Evolutionary conservation across 2,888 invertebrate genomes (phyloP), one percentile per base, ranked within the genome.

Genomic region (Phoenoteleia sp.): DNA sequence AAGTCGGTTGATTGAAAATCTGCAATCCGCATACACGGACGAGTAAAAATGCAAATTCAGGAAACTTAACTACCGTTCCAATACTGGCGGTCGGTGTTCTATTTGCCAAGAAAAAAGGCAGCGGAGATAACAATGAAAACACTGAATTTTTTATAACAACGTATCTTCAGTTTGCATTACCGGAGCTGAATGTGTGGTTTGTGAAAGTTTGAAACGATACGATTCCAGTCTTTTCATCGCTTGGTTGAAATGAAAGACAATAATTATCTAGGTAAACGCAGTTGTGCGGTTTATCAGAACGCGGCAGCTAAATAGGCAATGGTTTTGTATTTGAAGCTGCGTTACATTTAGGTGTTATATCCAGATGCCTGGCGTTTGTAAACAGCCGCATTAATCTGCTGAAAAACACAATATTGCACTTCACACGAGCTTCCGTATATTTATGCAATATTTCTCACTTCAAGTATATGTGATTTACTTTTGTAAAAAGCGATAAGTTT

Each of bases 331-430:
- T 58, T 52, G 76, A 45, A 66, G 36, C 58, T 39, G 27, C 47
- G 67, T 45, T 58, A 23, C 67, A 49, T 77, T 33, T 54, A 81
- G 74, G 69, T 54, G 81, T 42, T 52, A 36, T 60, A 69, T 62
- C 54, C 33, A 39, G 58, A 72, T 42, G 47, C 64, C 25, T 56
- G 49, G 33, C 71, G 66, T 81, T 62, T 69, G 69, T 69, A 81
- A 81, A 81, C 33, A 81, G 66, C 49, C 33, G 62, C 81, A 75
- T 81, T 81, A 81, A 81, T 81, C 81, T 72, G 60, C 47, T 80
- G 58, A 72, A 72, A 80, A 80, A 36, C 33, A 13, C 62, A 56
- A 25, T 58, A 56, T 58, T 54, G 23, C 62, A 3, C n/a, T 39
- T 58, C 33, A 25, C 33, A 7, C 56, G 27, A 21, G 29, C 47